Conservation (phyloP, 2,113 vertebrate species). For the Percopsis transmontana region DNA sequence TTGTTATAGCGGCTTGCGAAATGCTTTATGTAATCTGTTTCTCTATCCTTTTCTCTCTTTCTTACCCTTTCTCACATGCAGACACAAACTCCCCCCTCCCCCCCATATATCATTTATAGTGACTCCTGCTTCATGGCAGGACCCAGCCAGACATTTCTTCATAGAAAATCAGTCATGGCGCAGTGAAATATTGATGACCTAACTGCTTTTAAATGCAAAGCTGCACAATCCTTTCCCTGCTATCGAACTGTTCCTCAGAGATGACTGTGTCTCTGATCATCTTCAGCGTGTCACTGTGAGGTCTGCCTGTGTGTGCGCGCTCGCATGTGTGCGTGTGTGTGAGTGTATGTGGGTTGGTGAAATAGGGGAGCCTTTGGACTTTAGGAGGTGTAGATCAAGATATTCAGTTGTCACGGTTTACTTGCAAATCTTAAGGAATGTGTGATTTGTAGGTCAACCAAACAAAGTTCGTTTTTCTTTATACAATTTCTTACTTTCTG, state of each 20-base stretch:
- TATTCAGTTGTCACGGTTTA: too few species aligned
- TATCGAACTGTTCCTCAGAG: slow-evolving; percentile 38
- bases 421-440: too few species aligned
- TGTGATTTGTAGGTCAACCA: too few species aligned
- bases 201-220: slow-evolving; percentile 68
- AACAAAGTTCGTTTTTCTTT: too few species aligned
- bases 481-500: too few species aligned
- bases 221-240: slow-evolving; percentile 45
- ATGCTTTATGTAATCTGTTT: background rate
- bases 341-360: slow-evolving; percentile 1
- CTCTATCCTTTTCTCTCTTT: slow-evolving; percentile 32
- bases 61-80: background rate
- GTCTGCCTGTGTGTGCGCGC: slow-evolving; percentile 16
- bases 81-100: slow-evolving; percentile 36
- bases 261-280: slow-evolving; percentile 31
- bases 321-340: slow-evolving; percentile 8
- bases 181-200: slow-evolving; percentile 69
- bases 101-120: slow-evolving; percentile 72
- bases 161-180: slow-evolving; percentile 60
- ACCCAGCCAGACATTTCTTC: slow-evolving; percentile 54
- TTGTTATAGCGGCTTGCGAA: background rate
- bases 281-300: slow-evolving; percentile 25
- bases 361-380: background rate
- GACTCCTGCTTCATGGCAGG: slow-evolving; percentile 69
- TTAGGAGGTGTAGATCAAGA: slow-evolving; percentile 7